Base-by-base conservation (phyloP, 2,113 vertebrate species). In the Tympanuchus pallidicinctus region DNA sequence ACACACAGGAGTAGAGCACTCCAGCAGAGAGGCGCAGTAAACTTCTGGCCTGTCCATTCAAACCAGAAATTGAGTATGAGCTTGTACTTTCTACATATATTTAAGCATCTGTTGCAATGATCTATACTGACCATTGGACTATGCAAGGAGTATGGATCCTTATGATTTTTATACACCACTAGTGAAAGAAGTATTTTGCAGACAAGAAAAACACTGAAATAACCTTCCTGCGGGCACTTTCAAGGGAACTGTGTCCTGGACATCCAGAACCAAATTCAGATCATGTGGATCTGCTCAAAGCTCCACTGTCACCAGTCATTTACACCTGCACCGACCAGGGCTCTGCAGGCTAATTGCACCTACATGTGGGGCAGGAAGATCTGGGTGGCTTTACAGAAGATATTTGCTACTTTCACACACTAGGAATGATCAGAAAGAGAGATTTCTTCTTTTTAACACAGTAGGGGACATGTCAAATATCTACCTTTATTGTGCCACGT, bases 371-470 rank as follows among this genome's bases (percentile, higher is more conserved):
- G 13, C 54, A 89, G 86, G 75, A 91, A 91, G 65, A 88, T 32
- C 67, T 82, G 81, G 71, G 82, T 78, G 56, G 28, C 83, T 95
- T 96, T 91, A 91, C 95, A 86, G 87, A 93, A 94, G 89, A 91
- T 71, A 90, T 90, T 86, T 91, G 38, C 38, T 90, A 84, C 84
- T 97, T 97, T 72, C 56, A 18, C 67, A 95, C 89, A 93, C 94
- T 36, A 93, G 64, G 80, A 56, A 82, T 27, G 63, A 79, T 81
- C 84, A 1, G 0, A 95, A 96, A 93, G 70, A 95, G 84, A 93
- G 38, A 90, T 88, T 66, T 61, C 82, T 77, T 82, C 82, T 89
- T 90, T 96, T 79, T 69, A 34, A 66, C 36, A 81, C 50, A 60
- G 16, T 80, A 76, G 25, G 56, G 82, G 82, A 88, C 74, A 6